phyloP scores from a whole-genome alignment of 2,113 vertebrate species.

The Saguinus midas region DNA sequence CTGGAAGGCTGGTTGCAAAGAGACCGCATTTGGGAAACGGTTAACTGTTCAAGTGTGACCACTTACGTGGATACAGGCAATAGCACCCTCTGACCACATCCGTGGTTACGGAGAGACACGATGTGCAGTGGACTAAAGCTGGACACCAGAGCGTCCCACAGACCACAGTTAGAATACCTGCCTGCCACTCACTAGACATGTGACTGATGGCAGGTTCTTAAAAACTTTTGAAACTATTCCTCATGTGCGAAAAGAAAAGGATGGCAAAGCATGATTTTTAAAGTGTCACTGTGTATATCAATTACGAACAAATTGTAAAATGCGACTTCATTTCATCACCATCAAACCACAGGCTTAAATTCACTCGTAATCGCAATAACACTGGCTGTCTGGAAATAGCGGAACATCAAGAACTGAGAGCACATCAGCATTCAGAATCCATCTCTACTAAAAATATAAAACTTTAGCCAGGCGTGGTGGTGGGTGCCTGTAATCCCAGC shows the following conservation, averaged over 20 bases:
- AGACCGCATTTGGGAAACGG: neutral
- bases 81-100: neutral
- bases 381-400: no score
- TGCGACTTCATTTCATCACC: constrained; percentile 51
- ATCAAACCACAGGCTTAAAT: constrained; percentile 52
- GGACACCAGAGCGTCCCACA: no score
- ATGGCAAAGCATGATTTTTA: neutral
- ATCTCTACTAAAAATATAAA: no score
- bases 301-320: neutral
- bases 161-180: neutral
- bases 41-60: neutral
- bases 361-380: neutral
- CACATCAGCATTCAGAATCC: no score
- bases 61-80: neutral
- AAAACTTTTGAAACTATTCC: neutral
- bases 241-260: neutral
- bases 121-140: fast-evolving
- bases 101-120: neutral
- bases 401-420: neutral
- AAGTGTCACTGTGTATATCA: neutral
- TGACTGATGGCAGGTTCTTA: neutral
- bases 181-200: neutral
- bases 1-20: neutral
- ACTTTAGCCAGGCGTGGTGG: no score
- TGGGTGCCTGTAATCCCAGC: no score